Conservation (phyloP, 2,113 vertebrate genomes). For the Nibea albiflora region DNA sequence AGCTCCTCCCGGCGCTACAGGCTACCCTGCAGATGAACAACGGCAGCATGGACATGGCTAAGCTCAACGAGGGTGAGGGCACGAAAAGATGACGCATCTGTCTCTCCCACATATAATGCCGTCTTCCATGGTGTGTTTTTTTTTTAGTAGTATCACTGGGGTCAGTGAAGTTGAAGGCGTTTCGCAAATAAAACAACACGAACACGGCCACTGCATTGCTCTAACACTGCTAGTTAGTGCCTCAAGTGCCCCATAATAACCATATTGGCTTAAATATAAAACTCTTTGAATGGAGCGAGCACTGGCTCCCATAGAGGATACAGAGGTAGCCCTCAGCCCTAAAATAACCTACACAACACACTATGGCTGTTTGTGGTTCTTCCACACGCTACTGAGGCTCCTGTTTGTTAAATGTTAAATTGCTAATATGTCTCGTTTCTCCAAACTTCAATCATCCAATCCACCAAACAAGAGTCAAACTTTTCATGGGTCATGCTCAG, state of each 20-base stretch:
- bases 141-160: not conserved
- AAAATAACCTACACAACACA: not conserved
- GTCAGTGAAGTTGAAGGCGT: not conserved
- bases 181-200: not conserved
- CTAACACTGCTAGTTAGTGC: not conserved
- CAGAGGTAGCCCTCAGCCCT: not conserved
- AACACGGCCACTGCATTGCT: not conserved
- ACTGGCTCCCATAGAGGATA: not conserved
- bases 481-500: too few relatives aligned
- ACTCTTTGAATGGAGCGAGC: not conserved
- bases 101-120: not conserved
- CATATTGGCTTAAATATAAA: not conserved
- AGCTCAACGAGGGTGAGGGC: slow-evolving; percentile 96
- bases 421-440: too few relatives aligned
- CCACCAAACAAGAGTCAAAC: too few relatives aligned
- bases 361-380: too few relatives aligned
- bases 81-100: not conserved
- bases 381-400: too few relatives aligned
- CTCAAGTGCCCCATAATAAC: not conserved
- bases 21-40: slow-evolving; percentile 98
- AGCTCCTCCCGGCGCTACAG: slow-evolving; percentile 97
- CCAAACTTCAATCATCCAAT: too few relatives aligned
- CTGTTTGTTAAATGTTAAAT: too few relatives aligned
- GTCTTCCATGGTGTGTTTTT: not conserved
- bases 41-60: slow-evolving; percentile 96